Evolutionary conservation across 2,113 vertebrate species (phyloP).

Genomic region (Nymphicus hollandicus): DNA sequence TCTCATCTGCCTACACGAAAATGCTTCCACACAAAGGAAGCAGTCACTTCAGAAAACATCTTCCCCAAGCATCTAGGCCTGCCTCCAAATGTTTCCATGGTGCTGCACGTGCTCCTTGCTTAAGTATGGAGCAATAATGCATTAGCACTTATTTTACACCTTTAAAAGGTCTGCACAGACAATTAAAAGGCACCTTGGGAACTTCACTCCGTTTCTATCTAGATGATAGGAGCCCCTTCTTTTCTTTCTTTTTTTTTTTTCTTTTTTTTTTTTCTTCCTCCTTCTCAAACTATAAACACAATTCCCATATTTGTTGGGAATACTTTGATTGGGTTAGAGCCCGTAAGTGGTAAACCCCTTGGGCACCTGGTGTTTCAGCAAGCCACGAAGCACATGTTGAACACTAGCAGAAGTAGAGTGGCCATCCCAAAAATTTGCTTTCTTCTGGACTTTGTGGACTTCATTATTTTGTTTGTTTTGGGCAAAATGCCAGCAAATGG

Average conservation of each 20-base stretch:
- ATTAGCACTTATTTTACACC: background rate
- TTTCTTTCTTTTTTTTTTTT: background rate
- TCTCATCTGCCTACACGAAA: conserved; percentile 1
- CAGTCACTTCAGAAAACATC: background rate
- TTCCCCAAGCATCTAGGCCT: background rate
- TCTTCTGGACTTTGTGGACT: background rate
- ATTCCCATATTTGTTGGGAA: background rate
- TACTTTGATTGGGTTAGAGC: background rate
- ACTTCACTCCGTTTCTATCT: background rate
- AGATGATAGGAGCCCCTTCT: background rate
- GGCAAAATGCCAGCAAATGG: background rate
- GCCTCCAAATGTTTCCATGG: background rate
- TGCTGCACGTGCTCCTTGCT: background rate
- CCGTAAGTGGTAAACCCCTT: background rate
- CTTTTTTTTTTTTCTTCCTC: background rate
- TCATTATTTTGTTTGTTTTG: background rate
- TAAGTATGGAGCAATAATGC: background rate
- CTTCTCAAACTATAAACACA: background rate
- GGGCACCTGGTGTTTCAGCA: background rate
- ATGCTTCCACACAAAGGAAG: background rate
- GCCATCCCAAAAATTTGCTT: background rate
- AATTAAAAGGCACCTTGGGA: conserved; percentile 51
- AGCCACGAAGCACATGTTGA: background rate
- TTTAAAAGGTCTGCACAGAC: background rate
- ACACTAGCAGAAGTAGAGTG: background rate